Conservation (phyloP, 2,888 invertebrate genomes). For the Phalera bucephala region DNA sequence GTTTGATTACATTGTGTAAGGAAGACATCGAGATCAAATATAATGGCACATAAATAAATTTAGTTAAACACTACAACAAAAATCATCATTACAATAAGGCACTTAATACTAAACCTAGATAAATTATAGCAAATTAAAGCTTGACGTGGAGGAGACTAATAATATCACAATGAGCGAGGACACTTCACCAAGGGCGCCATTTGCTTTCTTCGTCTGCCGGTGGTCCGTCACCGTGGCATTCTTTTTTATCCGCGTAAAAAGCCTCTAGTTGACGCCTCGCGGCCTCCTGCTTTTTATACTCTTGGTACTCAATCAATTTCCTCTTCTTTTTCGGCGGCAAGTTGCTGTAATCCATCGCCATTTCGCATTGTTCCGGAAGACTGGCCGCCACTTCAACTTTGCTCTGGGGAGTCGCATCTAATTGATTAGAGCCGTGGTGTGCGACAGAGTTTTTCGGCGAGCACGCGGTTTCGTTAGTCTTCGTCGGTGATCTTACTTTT, state of each 20-base stretch:
- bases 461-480: conserved; percentile 38
- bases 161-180: conserved; percentile 66
- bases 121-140: conserved; percentile 79
- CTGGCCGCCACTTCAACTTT: conserved; percentile 54
- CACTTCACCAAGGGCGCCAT: conserved; percentile 73
- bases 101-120: conserved; percentile 36
- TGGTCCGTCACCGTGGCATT: conserved; percentile 47
- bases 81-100: conserved; percentile 31
- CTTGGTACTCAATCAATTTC: conserved; percentile 79
- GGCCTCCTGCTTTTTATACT: conserved; percentile 79
- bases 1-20: conserved; percentile 31
- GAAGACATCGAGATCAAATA: conserved; percentile 76
- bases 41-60: conserved; percentile 62
- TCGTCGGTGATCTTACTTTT: conserved; percentile 71
- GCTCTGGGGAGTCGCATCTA: conserved; percentile 53
- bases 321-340: conserved; percentile 80
- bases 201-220: conserved; percentile 64
- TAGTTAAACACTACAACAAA: conserved; percentile 22
- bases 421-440: conserved; percentile 42
- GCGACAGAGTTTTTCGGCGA: conserved; percentile 48
- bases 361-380: conserved; percentile 76
- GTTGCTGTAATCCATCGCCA: conserved; percentile 77
- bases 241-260: conserved; percentile 68
- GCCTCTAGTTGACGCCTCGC: conserved; percentile 68
- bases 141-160: conserved; percentile 74